Evolutionary conservation across 2,797 vertebrate genomes (phyloP).

Genomic region (Xiphophorus birchmanni): DNA sequence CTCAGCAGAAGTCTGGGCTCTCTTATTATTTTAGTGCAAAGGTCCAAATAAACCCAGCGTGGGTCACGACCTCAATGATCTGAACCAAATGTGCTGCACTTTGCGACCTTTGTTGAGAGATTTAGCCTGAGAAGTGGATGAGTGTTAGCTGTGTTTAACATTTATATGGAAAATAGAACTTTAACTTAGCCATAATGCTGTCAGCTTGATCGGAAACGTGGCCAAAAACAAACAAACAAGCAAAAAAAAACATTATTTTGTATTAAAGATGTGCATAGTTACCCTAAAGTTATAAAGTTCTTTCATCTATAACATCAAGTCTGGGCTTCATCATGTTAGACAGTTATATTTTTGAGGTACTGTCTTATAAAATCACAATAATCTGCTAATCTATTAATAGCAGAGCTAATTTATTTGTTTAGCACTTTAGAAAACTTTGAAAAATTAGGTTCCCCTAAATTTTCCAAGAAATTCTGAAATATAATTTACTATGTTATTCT

Average conservation of each 20-base stretch:
- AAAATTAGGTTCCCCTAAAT: neutral
- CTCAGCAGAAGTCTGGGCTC: slow-evolving; percentile 61
- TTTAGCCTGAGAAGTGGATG: slow-evolving; percentile 29
- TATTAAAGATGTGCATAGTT: neutral
- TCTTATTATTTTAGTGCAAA: slow-evolving; percentile 75
- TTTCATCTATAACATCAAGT: neutral
- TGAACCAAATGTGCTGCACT: slow-evolving; percentile 75
- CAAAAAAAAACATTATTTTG: neutral
- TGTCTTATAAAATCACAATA: neutral
- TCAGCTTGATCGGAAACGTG: neutral
- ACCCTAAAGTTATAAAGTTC: neutral
- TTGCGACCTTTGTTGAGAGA: slow-evolving; percentile 57
- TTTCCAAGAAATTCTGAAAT: too few relatives aligned
- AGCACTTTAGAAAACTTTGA: neutral
- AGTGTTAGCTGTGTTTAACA: slow-evolving; percentile 24
- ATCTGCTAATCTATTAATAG: neutral
- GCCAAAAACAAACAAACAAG: neutral
- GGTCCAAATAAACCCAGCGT: slow-evolving; percentile 71
- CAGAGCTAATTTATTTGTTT: neutral
- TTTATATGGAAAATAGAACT: neutral
- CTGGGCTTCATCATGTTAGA: neutral
- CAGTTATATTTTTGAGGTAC: neutral
- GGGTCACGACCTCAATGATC: slow-evolving; percentile 72
- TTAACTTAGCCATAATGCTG: neutral
- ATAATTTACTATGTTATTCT: neutral